Conservation (phyloP, 1,140 invertebrate species). For the Drusus annulatus region DNA sequence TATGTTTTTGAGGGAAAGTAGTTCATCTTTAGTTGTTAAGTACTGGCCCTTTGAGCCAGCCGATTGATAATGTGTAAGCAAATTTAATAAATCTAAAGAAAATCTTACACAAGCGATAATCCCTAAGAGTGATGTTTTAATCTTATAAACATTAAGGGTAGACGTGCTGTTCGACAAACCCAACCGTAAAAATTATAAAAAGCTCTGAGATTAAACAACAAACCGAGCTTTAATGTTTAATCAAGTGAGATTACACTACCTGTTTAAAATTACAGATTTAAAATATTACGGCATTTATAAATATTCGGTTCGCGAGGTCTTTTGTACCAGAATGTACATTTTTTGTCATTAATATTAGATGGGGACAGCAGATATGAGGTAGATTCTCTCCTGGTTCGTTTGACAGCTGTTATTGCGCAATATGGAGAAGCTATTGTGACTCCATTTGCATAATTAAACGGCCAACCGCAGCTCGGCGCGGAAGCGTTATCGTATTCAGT, state of each 20-base stretch:
- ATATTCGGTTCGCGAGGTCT: not conserved
- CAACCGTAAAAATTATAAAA: slow-evolving; percentile 40
- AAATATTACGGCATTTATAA: not conserved
- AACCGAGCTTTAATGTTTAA: slow-evolving; percentile 54
- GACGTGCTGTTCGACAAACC: not conserved
- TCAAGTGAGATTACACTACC: slow-evolving; percentile 52
- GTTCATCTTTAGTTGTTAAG: no score
- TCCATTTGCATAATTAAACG: slow-evolving; percentile 59
- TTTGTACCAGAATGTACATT: slow-evolving; percentile 22
- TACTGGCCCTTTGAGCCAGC: no score
- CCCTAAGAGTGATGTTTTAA: not conserved
- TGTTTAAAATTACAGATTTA: slow-evolving; percentile 52
- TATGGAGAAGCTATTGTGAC: slow-evolving; percentile 53
- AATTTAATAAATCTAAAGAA: no score
- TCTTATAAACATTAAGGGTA: slow-evolving; percentile 35
- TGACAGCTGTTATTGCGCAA: slow-evolving; percentile 56
- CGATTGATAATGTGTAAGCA: no score
- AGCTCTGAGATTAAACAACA: slow-evolving; percentile 46
- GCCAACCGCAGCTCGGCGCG: slow-evolving; percentile 33
- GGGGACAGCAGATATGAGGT: slow-evolving; percentile 49
- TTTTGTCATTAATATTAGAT: slow-evolving; percentile 42
- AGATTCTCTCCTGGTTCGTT: slow-evolving; percentile 43
- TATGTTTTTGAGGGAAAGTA: no score
- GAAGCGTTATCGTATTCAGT: slow-evolving; percentile 49
- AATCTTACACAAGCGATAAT: no score